Conservation (phyloP, 1,140 invertebrate genomes). For the Drosophila malerkotliana region DNA sequence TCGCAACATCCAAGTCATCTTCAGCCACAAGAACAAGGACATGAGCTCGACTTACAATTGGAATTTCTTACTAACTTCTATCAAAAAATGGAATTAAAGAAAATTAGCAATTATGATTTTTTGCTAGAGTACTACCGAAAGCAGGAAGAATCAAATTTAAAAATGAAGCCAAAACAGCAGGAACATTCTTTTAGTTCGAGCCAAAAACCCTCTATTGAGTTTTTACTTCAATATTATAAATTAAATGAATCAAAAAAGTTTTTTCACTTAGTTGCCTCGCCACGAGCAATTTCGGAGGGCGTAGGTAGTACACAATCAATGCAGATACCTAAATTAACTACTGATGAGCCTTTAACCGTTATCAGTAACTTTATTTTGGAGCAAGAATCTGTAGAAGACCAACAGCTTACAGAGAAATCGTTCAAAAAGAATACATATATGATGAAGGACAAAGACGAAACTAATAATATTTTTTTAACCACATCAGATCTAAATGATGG, state of each 20-base stretch:
- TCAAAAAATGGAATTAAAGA: slow-evolving; percentile 76
- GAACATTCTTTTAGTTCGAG: slow-evolving; percentile 51
- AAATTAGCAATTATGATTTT: slow-evolving; percentile 75
- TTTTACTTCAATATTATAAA: slow-evolving; percentile 80
- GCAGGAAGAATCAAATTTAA: slow-evolving; percentile 33
- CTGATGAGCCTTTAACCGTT: slow-evolving; percentile 29
- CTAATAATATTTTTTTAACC: slow-evolving; percentile 48
- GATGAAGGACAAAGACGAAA: slow-evolving; percentile 13
- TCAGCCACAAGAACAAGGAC: slow-evolving; percentile 17
- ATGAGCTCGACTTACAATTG: slow-evolving; percentile 56
- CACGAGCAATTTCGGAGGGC: slow-evolving; percentile 72
- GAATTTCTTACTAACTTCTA: slow-evolving; percentile 77
- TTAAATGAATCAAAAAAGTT: slow-evolving; percentile 83
- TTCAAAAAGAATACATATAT: background rate
- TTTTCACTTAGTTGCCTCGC: slow-evolving; percentile 84
- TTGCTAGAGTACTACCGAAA: slow-evolving; percentile 76
- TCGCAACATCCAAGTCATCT: slow-evolving; percentile 35
- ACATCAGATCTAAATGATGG: background rate
- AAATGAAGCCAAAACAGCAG: slow-evolving; percentile 27
- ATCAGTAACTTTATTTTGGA: slow-evolving; percentile 28
- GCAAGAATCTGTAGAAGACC: slow-evolving; percentile 8
- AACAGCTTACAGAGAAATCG: background rate
- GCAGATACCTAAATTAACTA: slow-evolving; percentile 50
- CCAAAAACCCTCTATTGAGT: slow-evolving; percentile 75
- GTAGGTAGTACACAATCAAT: slow-evolving; percentile 41